A percentile compares a stretch with the other conserved stretches of the same genome.
Evolutionary conservation across 2,113 vertebrate genomes (phyloP).

Genomic region (Castor canadensis): DNA sequence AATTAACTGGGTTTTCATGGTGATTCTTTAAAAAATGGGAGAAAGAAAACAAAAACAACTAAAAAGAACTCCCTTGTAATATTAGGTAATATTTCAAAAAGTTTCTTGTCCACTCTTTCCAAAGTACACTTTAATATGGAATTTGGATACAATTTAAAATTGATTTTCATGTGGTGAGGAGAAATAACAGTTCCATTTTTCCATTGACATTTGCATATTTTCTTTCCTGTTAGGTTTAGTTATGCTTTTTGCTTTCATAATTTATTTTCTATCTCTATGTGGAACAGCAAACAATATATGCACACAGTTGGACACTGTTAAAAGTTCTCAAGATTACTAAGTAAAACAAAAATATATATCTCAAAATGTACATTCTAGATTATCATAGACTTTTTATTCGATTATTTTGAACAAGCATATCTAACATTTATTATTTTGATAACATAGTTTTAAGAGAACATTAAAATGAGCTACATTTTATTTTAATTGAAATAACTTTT

Average conservation of each 20-base stretch:
- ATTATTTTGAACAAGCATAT: background rate
- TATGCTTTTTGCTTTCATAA: background rate
- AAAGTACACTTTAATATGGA: background rate
- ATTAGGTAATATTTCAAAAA: background rate
- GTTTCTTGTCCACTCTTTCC: background rate
- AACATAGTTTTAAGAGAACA: background rate
- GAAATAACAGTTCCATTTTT: background rate
- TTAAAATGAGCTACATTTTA: background rate
- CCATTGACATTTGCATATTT: background rate
- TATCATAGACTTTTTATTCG: background rate
- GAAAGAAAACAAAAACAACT: background rate
- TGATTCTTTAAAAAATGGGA: background rate
- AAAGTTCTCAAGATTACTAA: background rate
- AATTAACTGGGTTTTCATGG: background rate
- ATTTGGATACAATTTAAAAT: background rate
- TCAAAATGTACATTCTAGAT: background rate
- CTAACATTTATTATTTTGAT: background rate
- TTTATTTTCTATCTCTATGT: background rate
- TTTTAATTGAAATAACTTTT: conserved; percentile 4
- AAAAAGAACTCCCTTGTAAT: background rate
- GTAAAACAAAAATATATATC: background rate
- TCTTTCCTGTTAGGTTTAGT: background rate
- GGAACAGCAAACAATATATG: background rate
- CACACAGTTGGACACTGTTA: background rate
- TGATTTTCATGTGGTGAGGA: background rate